Evolutionary conservation across 2,888 invertebrate species (phyloP).

Genomic region (Pachymerium ferrugineum): DNA sequence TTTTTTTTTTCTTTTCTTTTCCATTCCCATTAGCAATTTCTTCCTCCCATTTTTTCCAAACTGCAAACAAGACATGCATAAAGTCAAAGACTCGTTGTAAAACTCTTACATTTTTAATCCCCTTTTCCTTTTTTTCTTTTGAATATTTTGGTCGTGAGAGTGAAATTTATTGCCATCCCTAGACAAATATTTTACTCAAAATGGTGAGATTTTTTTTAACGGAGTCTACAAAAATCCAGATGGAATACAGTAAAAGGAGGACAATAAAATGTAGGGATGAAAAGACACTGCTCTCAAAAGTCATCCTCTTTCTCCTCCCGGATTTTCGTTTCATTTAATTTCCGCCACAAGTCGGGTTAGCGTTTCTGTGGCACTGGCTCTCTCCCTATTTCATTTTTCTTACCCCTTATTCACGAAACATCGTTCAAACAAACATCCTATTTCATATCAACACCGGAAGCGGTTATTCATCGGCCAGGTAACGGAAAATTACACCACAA

Average conservation of each 20-base stretch:
- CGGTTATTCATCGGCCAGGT: not conserved
- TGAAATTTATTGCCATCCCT: not conserved
- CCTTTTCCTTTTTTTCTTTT: too few relatives aligned
- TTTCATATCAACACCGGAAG: not conserved
- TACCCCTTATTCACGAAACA: not conserved
- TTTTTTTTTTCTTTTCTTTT: too few relatives aligned
- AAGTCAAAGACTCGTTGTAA: too few relatives aligned
- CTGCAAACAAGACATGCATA: too few relatives aligned
- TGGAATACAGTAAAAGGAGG: not conserved
- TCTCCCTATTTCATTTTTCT: not conserved
- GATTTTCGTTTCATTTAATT: slow-evolving; percentile 25
- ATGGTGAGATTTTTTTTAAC: not conserved
- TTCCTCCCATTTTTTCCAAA: too few relatives aligned
- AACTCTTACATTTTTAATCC: too few relatives aligned
- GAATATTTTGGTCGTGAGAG: not conserved
- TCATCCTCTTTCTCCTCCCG: slow-evolving; percentile 10
- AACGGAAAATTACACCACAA: not conserved
- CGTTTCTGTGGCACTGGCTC: not conserved
- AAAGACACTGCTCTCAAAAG: slow-evolving; percentile 5
- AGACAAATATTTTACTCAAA: not conserved
- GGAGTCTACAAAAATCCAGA: not conserved
- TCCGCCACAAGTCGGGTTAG: slow-evolving; percentile 16
- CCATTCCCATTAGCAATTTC: not conserved
- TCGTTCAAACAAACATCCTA: not conserved
- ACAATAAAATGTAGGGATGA: not conserved